Evolutionary conservation across 2,113 vertebrate species (phyloP), one percentile per base, ranked within the genome.

Genomic region (Platysternon megacephalum): DNA sequence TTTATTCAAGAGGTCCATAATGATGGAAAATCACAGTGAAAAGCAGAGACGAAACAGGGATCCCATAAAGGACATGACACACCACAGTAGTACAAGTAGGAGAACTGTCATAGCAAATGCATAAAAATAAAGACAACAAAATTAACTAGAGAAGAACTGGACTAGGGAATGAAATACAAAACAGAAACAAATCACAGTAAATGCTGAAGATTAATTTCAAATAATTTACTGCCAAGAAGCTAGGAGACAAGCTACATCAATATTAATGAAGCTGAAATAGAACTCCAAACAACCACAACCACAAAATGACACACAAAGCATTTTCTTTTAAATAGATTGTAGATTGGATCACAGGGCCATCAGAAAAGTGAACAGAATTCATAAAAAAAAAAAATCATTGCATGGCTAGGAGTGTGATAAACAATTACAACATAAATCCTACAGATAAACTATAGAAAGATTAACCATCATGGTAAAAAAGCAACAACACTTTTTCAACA

Each of bases 1-100:
- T 98, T 98, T 98, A 98, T 99, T 98, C 98, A 99, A 98, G 98
- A 98, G 98, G 97, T 93, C 97, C 95, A 95, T 98, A 98, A 98
- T 98, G 98, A 98, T 65, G 98, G 98, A 97, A 98, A 99, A 98
- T 98, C 98, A 98, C 98, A 97, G 98, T 97, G 98, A 98, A 98
- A 98, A 94, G 97, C 97, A 98, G 97, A 98, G 97, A 97, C 48
- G 2, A 98, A 98, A 98, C 97, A 83, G 85, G 95, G 97, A 98
- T 98, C 97, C 98, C 97, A 97, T 98, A 98, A 98, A 98, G 95
- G 96, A 96, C 96, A 87, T 96, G 96, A 98, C 97, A 95, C 91
- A 94, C 95, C 95, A 97, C 93, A 94, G 94, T 92, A 95, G 96
- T 94, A 97, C 98, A 98, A 98, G 98, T 93, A 97, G 96, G 82